These are phyloP conservation scores for Coturnix japonica DNA, from an alignment of 2,113 vertebrate genomes.

Conservation along the genomic window DNA sequence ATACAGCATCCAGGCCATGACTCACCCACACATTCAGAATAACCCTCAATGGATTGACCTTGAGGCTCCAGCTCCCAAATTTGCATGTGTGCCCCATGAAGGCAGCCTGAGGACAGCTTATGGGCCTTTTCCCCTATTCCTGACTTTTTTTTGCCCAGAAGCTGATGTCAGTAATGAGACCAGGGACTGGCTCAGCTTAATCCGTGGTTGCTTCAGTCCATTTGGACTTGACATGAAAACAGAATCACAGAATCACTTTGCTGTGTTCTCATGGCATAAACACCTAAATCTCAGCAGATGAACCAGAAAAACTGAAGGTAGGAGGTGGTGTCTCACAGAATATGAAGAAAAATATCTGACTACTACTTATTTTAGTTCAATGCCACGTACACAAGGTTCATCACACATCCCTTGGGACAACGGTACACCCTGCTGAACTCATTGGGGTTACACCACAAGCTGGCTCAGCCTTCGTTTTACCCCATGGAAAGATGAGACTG, in stretches of 20 bases:
- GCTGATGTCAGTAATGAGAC: background rate
- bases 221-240: background rate
- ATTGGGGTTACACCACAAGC: rapidly evolving
- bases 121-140: background rate
- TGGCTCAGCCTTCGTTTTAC: background rate
- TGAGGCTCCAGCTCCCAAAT: background rate
- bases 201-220: background rate
- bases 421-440: background rate
- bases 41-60: rapidly evolving
- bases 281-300: background rate
- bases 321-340: background rate
- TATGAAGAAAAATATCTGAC: background rate
- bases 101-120: background rate
- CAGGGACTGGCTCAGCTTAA: background rate
- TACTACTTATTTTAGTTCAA: background rate
- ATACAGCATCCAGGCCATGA: background rate
- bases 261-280: background rate
- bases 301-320: background rate
- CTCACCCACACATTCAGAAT: background rate
- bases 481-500: background rate
- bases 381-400: background rate
- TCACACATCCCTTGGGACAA: background rate
- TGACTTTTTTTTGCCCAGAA: rapidly evolving
- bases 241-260: background rate
- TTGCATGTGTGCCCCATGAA: background rate